Conservation (phyloP, 1,140 invertebrate genomes). For the Asbolus verrucosus region DNA sequence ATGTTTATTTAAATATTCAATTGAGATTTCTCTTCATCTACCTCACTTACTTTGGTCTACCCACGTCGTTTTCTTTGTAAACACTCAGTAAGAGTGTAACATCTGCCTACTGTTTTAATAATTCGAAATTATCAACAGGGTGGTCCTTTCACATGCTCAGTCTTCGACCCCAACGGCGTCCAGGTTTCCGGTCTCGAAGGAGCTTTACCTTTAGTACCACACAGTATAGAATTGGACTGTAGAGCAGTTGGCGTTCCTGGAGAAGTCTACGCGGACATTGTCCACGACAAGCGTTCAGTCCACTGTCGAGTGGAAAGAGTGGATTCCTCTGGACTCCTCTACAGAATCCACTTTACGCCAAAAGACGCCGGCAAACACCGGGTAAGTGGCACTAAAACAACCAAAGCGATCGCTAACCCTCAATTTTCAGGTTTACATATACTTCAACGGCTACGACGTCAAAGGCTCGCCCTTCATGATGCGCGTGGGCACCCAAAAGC, state of each 20-base stretch:
- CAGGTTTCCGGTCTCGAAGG: conserved; percentile 81
- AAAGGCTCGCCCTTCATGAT: conserved; percentile 89
- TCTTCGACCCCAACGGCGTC: conserved; percentile 94
- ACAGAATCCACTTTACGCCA: conserved; percentile 91
- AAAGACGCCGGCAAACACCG: conserved; percentile 91
- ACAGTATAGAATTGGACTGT: conserved; percentile 79
- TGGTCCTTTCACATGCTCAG: conserved; percentile 96
- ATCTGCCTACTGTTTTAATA: no score
- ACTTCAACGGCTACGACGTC: conserved; percentile 96
- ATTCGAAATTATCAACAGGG: conserved; percentile 72
- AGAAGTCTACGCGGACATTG: conserved; percentile 89
- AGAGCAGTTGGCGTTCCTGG: conserved; percentile 88
- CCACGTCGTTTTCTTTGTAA: no score
- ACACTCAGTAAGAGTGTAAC: no score
- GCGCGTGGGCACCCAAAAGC: conserved; percentile 78
- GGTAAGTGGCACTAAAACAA: conserved; percentile 63
- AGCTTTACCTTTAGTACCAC: conserved; percentile 80
- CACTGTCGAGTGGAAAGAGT: conserved; percentile 88
- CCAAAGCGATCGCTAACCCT: no score
- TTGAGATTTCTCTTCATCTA: no score
- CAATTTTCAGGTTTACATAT: conserved; percentile 81
- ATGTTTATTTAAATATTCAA: no score
- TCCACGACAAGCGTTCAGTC: conserved; percentile 85
- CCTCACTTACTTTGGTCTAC: no score
- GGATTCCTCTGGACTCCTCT: conserved; percentile 76